Evolutionary conservation across 2,113 vertebrate species (phyloP), one percentile per base, ranked within the genome.

Genomic region (Meles meles): DNA sequence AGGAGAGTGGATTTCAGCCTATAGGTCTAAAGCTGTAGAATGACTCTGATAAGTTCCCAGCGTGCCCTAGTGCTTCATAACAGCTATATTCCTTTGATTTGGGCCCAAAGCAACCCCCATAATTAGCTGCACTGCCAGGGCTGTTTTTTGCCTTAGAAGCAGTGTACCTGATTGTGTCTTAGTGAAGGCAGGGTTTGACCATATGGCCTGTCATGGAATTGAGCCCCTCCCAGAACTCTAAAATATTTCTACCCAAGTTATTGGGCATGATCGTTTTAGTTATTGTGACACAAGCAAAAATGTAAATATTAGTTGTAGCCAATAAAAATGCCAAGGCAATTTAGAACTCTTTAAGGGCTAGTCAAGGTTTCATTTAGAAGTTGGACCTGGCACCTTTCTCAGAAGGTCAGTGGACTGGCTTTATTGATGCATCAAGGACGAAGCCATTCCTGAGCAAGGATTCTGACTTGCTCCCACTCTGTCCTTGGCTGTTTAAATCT

Each of bases 401-500:
- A 90, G 79, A 91, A 94, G 71, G 47, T 89, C 89, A 96, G 57
- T 21, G 92, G 23, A 74, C 2, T 74, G 52, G 55, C 37, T 94
- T 97, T 93, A 89, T 49, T 96, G 86, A 47, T 86, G 1, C 18
- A 49, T 83, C 71, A 84, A 82, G 44, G 82, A 67, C 76, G 7
- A 23, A 93, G 18, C 27, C 86, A 93, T 82, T 94, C 55, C 23
- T 37, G 59, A 94, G n/a, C 6, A 21, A 94, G 25, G 23, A 87
- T 83, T 93, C 39, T 90, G 61, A 92, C 13, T 93, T 63, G 25
- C 31, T 96, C 67, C 27, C 47, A 89, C n/a, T 94, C 89, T 93
- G 4, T 92, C 76, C 9, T 92, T 93, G 47, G 21, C 31, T 97
- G 9, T 95, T 95, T 87, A 93, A 94, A 96, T 93, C 23, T 97